Evolutionary conservation across 2,797 vertebrate species (phyloP).

Genomic region (Mormyrops attenuatus): DNA sequence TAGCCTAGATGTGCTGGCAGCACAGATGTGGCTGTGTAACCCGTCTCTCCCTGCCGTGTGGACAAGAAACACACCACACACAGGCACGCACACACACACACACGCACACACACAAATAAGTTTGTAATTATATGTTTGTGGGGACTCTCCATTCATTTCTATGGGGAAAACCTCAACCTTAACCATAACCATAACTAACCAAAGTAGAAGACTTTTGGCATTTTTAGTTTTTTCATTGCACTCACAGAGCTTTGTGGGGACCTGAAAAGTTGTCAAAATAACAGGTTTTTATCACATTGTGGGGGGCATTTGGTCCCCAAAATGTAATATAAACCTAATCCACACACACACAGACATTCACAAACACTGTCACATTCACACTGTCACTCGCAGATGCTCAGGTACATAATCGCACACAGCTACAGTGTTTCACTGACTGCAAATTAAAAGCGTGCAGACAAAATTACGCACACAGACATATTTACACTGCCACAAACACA

Average conservation of each 20-base stretch:
- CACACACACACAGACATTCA: background rate
- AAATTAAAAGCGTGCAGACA: background rate
- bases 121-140: background rate
- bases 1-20: background rate
- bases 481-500: background rate
- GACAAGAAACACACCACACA: background rate
- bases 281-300: background rate
- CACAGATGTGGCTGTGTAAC: background rate
- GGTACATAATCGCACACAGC: slow-evolving; percentile 14
- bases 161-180: too few relatives aligned
- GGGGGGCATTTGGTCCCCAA: background rate
- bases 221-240: background rate
- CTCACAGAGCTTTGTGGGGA: background rate
- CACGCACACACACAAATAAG: background rate
- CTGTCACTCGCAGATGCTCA: slow-evolving; percentile 2
- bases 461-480: background rate
- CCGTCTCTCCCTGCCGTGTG: background rate
- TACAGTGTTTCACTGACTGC: background rate
- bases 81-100: background rate
- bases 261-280: background rate
- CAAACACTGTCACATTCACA: background rate
- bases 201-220: background rate
- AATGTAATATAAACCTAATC: background rate
- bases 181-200: too few relatives aligned
- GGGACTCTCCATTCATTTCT: background rate